Conservation (phyloP, 2,888 invertebrate genomes). For the Tridacna gigas region DNA sequence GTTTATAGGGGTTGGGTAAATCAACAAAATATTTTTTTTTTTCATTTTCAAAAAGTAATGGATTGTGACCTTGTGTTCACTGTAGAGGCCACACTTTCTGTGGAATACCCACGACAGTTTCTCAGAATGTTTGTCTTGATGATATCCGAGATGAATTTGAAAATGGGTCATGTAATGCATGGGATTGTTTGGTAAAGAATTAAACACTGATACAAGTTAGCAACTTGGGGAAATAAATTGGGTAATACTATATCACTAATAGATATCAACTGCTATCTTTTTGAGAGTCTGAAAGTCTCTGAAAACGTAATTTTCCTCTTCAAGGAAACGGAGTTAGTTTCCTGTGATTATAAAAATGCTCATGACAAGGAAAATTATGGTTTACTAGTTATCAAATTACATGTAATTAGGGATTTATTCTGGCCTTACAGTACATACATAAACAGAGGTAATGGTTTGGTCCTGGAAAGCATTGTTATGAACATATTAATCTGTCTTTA, state of each 20-base stretch:
- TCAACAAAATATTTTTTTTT: no score
- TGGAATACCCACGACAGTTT: not conserved
- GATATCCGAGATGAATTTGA: not conserved
- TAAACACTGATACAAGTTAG: not conserved
- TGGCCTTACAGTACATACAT: no score
- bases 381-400: no score
- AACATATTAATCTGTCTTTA: not conserved
- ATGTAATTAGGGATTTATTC: no score
- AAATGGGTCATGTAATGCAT: not conserved
- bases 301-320: not conserved
- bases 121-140: not conserved
- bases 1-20: no score
- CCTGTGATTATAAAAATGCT: conserved; percentile 17
- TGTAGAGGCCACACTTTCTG: not conserved
- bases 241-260: not conserved
- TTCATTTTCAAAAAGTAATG: no score
- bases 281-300: not conserved
- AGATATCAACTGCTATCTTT: conserved; percentile 4
- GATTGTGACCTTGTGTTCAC: not conserved
- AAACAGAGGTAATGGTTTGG: no score
- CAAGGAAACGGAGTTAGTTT: not conserved
- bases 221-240: not conserved
- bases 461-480: no score
- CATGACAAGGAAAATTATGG: conserved; percentile 4
- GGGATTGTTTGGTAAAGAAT: not conserved